These are phyloP conservation scores for Sesia apiformis DNA, from an alignment of 2,888 invertebrate species.

Conservation along the genomic window DNA sequence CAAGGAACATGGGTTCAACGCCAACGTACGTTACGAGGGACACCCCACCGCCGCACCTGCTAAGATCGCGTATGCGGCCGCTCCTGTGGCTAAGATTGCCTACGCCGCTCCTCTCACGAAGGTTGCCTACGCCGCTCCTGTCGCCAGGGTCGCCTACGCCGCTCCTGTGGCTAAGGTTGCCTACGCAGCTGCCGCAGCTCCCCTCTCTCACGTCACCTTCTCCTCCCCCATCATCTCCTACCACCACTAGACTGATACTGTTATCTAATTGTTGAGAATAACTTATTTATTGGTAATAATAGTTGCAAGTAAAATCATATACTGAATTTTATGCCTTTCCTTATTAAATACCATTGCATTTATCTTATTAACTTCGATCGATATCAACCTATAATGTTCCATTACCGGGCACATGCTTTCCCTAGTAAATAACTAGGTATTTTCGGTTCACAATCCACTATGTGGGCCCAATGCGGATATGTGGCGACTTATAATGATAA, in stretches of 20 bases:
- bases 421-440: no score
- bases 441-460: no score
- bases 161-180: constrained; percentile 13
- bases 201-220: constrained; percentile 19
- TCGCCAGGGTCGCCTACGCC: constrained; percentile 16
- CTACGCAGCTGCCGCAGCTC: constrained; percentile 16
- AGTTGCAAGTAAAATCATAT: not conserved
- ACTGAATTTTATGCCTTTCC: not conserved
- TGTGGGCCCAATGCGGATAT: no score
- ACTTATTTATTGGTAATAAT: constrained; percentile 17
- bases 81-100: constrained; percentile 19
- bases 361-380: no score
- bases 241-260: constrained; percentile 37
- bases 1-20: constrained; percentile 59
- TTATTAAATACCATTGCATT: not conserved
- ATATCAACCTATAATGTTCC: no score
- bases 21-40: constrained; percentile 59
- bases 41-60: constrained; percentile 26
- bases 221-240: constrained; percentile 53
- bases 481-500: no score
- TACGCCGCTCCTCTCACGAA: constrained; percentile 17
- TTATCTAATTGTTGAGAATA: constrained; percentile 8
- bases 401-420: no score
- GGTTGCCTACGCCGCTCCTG: constrained; percentile 30
- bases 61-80: constrained; percentile 11